Base-by-base conservation (phyloP, 2,113 vertebrate genomes). In the Leptocoma aspasia region DNA sequence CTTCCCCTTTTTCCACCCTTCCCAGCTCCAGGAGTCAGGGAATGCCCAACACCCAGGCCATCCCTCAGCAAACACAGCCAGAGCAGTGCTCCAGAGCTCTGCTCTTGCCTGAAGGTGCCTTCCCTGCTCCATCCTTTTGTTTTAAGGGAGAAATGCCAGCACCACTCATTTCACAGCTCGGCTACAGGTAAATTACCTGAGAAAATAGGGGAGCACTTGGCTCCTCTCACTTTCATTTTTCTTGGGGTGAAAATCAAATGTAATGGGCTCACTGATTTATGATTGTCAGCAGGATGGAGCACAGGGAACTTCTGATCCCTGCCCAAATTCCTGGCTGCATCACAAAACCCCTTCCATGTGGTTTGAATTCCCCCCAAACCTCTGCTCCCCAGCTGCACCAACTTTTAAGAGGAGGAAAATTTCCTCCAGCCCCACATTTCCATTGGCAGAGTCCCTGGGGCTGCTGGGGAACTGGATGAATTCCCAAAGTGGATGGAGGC, bases 91-190 rank as follows among this genome's bases (percentile, higher is more conserved):
- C 80, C 16, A 7, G 37, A 21, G 68, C 61, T 86, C 90, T 73
- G 53, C 94, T 96, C 72, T 95, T 61, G 56, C 87, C 92, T 71
- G 72, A 75, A 96, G 94, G 88, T 66, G 76, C 82, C 91, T 95
- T 89, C 82, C 82, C 82, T 54, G 90, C 90, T 80, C 61, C 77
- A 70, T 65, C 76, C 13, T 69, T 95, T 61, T 35, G 19, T 88
- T 80, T 76, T 42, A 73, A 57, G 84, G 60, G 75, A 86, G 91
- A 87, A 91, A 86, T 22, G 69, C 72, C 33, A 68, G 66, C 1
- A 3, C 50, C 68, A 20, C 86, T 82, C 56, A 28, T 70, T 94
- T 91, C 39, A 45, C 44, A 85, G 95, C 69, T 77, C 2, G 1
- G 42, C 69, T 37, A 30, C 70, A 82, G 77, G 92, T 49, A 54